Percentiles rank a stretch among this genome's conserved stretches.
These are phyloP conservation scores for Brachypteracias leptosomus DNA, from an alignment of 2,113 vertebrate genomes.

Conservation along the genomic window DNA sequence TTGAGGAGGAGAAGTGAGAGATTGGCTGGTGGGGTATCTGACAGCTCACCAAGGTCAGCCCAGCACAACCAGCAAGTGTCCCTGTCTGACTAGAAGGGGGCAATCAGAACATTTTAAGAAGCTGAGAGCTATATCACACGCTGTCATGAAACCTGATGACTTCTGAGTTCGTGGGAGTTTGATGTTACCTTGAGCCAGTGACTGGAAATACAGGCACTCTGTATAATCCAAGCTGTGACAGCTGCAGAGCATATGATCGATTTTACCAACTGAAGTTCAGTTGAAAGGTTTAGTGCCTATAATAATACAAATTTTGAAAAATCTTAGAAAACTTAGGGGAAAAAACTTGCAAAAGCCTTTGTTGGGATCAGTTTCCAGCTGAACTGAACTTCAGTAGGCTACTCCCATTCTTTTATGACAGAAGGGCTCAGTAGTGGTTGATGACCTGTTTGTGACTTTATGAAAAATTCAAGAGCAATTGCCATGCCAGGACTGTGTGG, in stretches of 20 bases:
- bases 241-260: not conserved
- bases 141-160: not conserved
- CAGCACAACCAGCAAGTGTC: not conserved
- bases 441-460: not conserved
- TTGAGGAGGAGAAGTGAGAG: not conserved
- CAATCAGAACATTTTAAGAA: not conserved
- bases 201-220: not conserved
- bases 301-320: not conserved
- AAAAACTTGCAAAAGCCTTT: not conserved
- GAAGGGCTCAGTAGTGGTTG: not conserved
- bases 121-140: not conserved
- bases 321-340: not conserved
- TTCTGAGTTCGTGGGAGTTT: not conserved
- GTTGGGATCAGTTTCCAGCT: not conserved
- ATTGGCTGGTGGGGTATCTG: not conserved
- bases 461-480: not conserved
- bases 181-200: not conserved
- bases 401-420: not conserved
- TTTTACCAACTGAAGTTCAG: not conserved
- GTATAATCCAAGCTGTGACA: not conserved
- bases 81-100: not conserved
- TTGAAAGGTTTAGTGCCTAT: not conserved
- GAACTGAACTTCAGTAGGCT: not conserved
- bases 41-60: not conserved
- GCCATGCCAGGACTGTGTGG: not conserved